A percentile compares a stretch with the other conserved stretches of the same genome.
These are phyloP conservation scores for Malachius bipustulatus DNA, from an alignment of 2,888 invertebrate species.

Conservation along the genomic window DNA sequence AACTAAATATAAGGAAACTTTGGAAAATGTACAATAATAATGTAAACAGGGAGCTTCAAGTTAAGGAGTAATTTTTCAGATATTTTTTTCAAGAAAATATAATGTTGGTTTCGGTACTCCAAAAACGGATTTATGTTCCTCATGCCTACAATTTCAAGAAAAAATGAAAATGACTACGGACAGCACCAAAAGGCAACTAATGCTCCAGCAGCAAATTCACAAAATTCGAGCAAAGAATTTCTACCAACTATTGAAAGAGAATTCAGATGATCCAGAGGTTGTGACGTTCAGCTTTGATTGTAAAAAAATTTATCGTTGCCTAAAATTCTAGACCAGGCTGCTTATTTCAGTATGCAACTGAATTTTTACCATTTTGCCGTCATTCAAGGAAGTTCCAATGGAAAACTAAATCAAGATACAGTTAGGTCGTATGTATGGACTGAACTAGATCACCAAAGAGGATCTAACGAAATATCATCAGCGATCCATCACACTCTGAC, in stretches of 20 bases:
- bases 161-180: not conserved
- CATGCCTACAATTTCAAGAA: not conserved
- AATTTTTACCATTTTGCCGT: not conserved
- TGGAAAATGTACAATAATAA: conserved; percentile 1
- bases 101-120: not conserved
- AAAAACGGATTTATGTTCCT: not conserved
- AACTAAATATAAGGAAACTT: conserved; percentile 1
- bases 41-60: not conserved
- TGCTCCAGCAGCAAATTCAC: not conserved
- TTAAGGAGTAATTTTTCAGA: not conserved
- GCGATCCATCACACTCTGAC: not conserved
- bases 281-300: conserved; percentile 3
- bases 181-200: not conserved
- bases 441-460: conserved; percentile 3
- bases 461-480: not conserved
- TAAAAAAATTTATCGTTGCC: not conserved
- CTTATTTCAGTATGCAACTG: not conserved
- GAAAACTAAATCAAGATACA: not conserved
- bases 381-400: not conserved
- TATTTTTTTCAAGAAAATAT: not conserved
- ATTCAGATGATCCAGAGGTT: conserved; percentile 1
- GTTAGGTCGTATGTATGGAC: not conserved
- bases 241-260: not conserved
- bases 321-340: not conserved
- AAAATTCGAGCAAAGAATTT: not conserved